Conservation (phyloP, 1,140 invertebrate species). For the Wiebesia pumilae region DNA sequence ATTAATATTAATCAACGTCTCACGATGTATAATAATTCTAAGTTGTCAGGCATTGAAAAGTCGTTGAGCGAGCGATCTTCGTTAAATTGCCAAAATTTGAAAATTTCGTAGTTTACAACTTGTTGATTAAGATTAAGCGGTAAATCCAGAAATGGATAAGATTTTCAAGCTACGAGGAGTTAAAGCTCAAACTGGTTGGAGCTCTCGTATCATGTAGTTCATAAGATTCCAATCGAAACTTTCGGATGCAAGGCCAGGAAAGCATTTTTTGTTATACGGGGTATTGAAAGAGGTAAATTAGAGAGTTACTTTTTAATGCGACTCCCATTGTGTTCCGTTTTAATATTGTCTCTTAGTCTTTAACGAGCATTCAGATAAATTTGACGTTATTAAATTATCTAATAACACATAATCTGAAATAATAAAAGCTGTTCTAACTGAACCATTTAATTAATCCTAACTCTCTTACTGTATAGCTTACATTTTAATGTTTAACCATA, state of each 20-base stretch:
- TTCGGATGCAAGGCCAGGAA: background rate
- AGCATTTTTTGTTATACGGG: background rate
- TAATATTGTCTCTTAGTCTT: background rate
- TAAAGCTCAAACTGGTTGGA: slow-evolving; percentile 16
- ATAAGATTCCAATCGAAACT: background rate
- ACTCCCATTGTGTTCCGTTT: background rate
- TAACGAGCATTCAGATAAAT: no score
- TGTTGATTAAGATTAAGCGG: background rate
- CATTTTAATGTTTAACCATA: no score
- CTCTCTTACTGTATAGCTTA: no score
- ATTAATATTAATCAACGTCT: background rate
- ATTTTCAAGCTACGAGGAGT: background rate
- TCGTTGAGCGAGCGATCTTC: background rate
- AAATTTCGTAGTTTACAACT: background rate
- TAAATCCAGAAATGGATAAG: background rate
- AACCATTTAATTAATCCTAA: no score
- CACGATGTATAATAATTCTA: background rate
- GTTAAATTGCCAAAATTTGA: background rate
- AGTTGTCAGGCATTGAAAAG: background rate
- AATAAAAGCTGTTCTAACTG: no score
- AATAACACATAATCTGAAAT: no score
- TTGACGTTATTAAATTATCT: no score
- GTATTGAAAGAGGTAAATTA: background rate
- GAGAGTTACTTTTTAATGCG: background rate
- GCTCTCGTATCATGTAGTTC: background rate